A percentile compares a stretch with the other conserved stretches of the same genome.
These are phyloP conservation scores for Brachirus orientalis DNA, from an alignment of 2,113 vertebrate species.

Conservation along the genomic window DNA sequence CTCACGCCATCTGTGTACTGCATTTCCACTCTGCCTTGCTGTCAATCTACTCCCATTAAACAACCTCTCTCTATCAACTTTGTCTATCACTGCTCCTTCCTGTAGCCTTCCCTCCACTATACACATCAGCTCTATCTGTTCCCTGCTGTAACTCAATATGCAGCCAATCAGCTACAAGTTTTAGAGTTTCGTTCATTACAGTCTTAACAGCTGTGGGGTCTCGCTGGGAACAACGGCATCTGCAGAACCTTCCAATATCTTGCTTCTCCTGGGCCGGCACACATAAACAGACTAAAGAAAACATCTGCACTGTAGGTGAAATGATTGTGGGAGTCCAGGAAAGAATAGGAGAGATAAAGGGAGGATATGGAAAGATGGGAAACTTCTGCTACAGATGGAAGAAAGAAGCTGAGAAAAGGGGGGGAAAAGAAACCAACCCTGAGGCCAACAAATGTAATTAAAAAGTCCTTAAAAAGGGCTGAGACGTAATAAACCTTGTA, in stretches of 20 bases:
- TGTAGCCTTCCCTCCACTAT: conserved; percentile 25
- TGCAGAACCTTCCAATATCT: conserved; percentile 73
- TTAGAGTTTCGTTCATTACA: conserved; percentile 52
- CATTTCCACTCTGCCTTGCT: conserved; percentile 30
- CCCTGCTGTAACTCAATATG: conserved; percentile 61
- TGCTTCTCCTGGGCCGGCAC: conserved; percentile 45
- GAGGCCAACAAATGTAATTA: conserved; percentile 1
- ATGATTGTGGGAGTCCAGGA: conserved; percentile 61
- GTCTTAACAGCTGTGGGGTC: conserved; percentile 70
- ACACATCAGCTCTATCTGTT: conserved; percentile 43
- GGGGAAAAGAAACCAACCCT: not conserved
- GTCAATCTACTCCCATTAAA: conserved; percentile 41
- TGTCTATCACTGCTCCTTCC: conserved; percentile 34
- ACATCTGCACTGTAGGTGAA: conserved; percentile 64
- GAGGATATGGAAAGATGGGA: conserved; percentile 39
- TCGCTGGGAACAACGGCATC: conserved; percentile 61
- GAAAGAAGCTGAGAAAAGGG: conserved; percentile 3
- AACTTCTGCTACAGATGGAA: conserved; percentile 32
- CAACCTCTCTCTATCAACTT: conserved; percentile 12
- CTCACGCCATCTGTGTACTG: not conserved
- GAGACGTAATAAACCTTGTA: not conserved
- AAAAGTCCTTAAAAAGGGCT: conserved; percentile 11
- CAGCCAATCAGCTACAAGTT: conserved; percentile 65
- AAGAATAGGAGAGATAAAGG: conserved; percentile 51
- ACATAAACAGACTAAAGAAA: conserved; percentile 55